Conservation (phyloP, 1,140 invertebrate genomes). For the Periplaneta americana region DNA sequence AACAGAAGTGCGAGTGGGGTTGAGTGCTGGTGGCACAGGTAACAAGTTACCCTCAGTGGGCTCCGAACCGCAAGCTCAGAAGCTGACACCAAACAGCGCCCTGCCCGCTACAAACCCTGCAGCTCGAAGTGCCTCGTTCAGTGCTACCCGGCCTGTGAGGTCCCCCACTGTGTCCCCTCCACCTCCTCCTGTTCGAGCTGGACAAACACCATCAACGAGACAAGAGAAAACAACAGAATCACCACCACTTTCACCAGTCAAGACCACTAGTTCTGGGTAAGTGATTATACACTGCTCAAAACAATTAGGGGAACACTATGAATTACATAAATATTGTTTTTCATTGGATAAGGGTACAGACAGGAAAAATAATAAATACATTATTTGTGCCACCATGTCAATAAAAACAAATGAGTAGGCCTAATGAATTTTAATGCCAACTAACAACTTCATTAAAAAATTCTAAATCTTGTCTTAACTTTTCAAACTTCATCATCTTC, state of each 20-base stretch:
- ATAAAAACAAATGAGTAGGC: too few species aligned
- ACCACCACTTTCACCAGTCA: not conserved
- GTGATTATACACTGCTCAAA: not conserved
- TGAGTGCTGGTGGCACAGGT: conserved; percentile 12
- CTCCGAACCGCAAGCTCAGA: not conserved
- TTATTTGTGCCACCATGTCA: too few species aligned
- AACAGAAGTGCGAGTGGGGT: conserved; percentile 29
- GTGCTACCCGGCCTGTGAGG: conserved; percentile 32
- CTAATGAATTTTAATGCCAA: too few species aligned
- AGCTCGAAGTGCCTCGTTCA: conserved; percentile 39
- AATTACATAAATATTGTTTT: too few species aligned
- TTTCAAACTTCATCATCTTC: too few species aligned
- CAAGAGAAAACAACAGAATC: not conserved
- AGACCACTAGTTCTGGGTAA: not conserved
- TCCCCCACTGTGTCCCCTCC: conserved; percentile 46
- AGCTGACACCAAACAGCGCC: not conserved
- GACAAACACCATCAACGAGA: conserved; percentile 23
- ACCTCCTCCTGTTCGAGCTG: conserved; percentile 35
- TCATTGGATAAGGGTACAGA: too few species aligned
- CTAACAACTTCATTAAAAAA: too few species aligned
- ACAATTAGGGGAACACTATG: too few species aligned
- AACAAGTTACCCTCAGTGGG: not conserved
- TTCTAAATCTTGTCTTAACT: too few species aligned
- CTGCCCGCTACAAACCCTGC: conserved; percentile 31
- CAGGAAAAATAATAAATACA: too few species aligned